Evolutionary conservation across 2,797 vertebrate species (phyloP).

Genomic region (Novumbra hubbsi): DNA sequence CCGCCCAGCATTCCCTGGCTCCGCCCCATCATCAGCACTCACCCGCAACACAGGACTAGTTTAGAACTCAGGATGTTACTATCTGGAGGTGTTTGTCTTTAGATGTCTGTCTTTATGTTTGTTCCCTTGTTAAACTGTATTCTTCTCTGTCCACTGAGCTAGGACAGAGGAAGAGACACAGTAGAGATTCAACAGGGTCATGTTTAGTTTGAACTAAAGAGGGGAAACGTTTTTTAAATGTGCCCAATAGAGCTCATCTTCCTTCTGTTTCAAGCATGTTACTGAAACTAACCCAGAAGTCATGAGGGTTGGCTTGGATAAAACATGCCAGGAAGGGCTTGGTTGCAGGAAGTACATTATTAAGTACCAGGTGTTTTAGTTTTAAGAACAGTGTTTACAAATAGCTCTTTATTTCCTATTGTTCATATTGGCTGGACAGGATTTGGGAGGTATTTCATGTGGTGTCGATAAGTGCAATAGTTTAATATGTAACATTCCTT

Average conservation of each 20-base stretch:
- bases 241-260: background rate
- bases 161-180: constrained; percentile 11
- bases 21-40: background rate
- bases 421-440: constrained; percentile 39
- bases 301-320: constrained; percentile 6
- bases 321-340: constrained; percentile 6
- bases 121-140: background rate
- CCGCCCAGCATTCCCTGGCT: constrained; percentile 15
- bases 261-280: background rate
- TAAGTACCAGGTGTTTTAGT: constrained; percentile 10
- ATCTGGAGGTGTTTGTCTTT: background rate
- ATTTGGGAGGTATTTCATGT: constrained; percentile 43
- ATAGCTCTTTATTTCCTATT: constrained; percentile 32
- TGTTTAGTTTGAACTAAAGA: background rate
- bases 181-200: background rate
- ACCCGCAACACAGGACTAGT: background rate
- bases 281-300: background rate
- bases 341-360: constrained; percentile 20
- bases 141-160: constrained; percentile 15
- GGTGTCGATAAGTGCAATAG: constrained; percentile 71
- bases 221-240: background rate
- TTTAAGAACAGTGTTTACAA: constrained; percentile 37
- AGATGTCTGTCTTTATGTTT: constrained; percentile 14
- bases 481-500: constrained; percentile 53
- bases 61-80: background rate